phyloP scores from a whole-genome alignment of 2,888 invertebrate species.

The Eupithecia subfuscata region DNA sequence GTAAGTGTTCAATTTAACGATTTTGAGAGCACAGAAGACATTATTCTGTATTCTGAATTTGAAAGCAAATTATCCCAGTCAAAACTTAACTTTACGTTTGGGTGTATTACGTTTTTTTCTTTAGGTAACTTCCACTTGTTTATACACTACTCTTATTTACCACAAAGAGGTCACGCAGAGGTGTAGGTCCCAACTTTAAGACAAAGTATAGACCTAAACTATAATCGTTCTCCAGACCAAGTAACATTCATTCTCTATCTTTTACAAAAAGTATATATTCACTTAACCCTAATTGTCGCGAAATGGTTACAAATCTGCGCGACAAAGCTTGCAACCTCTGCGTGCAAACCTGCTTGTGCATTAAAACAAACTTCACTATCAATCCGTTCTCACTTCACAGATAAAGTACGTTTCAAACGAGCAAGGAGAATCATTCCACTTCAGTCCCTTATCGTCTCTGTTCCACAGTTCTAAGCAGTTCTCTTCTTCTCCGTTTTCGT shows the following conservation, averaged over 20 bases:
- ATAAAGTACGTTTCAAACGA: constrained; percentile 97
- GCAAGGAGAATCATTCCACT: constrained; percentile 97
- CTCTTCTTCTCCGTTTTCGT: constrained; percentile 96
- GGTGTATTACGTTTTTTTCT: not conserved
- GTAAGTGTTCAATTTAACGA: not conserved
- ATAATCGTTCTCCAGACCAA: not conserved
- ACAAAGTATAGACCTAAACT: not conserved
- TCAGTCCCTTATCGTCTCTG: constrained; percentile 94
- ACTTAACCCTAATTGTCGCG: not conserved
- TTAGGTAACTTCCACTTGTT: not conserved
- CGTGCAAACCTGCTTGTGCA: not conserved
- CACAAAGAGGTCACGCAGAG: not conserved
- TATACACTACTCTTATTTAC: not conserved
- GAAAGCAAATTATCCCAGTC: not conserved
- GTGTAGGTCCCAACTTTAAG: not conserved
- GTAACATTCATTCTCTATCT: not conserved
- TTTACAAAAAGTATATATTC: not conserved
- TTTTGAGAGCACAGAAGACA: not conserved
- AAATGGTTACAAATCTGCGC: not conserved
- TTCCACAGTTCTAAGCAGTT: constrained; percentile 96
- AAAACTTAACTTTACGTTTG: not conserved
- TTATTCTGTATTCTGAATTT: not conserved
- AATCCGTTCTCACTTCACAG: constrained; percentile 90
- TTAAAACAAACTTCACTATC: constrained; percentile 44
- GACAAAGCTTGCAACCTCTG: not conserved